Percentiles rank a stretch among this genome's conserved stretches.
phyloP scores from a whole-genome alignment of 2,113 vertebrate genomes.

The Benitochromis conjunctus region DNA sequence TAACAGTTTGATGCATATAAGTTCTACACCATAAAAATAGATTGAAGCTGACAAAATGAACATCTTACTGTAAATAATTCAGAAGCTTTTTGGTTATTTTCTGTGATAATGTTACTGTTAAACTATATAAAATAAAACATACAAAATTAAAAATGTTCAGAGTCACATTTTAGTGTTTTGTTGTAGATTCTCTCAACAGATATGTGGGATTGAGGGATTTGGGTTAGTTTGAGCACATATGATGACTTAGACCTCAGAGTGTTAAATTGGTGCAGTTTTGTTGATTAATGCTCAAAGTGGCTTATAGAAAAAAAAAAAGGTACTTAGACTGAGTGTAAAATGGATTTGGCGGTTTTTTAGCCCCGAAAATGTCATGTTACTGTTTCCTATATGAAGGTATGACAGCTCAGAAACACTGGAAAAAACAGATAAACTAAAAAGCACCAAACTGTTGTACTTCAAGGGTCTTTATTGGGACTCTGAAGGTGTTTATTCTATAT shows the following conservation, averaged over 20 bases:
- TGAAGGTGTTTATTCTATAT: background rate
- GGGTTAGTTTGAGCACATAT: background rate
- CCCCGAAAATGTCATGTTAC: background rate
- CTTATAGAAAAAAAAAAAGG: background rate
- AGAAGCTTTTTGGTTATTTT: background rate
- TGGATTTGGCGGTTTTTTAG: background rate
- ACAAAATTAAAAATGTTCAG: background rate
- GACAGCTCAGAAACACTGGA: background rate
- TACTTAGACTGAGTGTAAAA: background rate
- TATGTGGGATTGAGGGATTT: background rate
- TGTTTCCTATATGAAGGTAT: background rate
- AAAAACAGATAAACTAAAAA: background rate
- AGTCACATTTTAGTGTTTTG: background rate
- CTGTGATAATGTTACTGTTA: background rate
- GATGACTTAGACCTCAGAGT: background rate
- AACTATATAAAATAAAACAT: background rate
- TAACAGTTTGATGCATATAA: background rate
- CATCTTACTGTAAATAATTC: background rate
- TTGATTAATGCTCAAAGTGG: background rate
- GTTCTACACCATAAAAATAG: background rate
- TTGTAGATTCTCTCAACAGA: background rate
- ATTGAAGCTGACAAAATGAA: background rate
- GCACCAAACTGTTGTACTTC: background rate
- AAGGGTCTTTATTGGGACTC: background rate
- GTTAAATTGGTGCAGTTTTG: background rate